Evolutionary conservation across 2,113 vertebrate genomes (phyloP).

Genomic region (Struthidea cinerea): DNA sequence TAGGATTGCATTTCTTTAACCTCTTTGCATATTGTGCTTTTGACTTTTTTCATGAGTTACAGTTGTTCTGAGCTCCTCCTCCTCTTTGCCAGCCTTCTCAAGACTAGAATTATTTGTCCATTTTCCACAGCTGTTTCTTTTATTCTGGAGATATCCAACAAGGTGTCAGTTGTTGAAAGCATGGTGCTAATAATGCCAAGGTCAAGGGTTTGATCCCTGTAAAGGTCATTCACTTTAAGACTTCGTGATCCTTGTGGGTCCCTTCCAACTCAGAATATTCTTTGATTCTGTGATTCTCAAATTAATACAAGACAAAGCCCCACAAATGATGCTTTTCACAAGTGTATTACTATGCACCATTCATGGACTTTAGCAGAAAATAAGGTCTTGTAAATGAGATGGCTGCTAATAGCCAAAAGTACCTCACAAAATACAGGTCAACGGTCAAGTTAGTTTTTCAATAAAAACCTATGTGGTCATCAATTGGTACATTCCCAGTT

Average conservation of each 20-base stretch:
- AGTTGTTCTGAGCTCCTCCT: not conserved
- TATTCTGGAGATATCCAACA: not conserved
- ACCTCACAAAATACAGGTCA: not conserved
- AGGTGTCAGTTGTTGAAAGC: not conserved
- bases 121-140: not conserved
- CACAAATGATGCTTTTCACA: not conserved
- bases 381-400: not conserved
- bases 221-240: rapidly evolving
- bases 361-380: not conserved
- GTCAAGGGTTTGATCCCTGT: not conserved
- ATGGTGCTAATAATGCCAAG: not conserved
- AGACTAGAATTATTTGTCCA: not conserved
- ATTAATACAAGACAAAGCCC: not conserved
- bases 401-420: not conserved
- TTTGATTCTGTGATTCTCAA: not conserved
- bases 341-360: not conserved
- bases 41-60: not conserved
- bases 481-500: not conserved
- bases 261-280: not conserved
- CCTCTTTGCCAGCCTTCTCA: not conserved
- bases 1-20: not conserved
- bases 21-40: not conserved
- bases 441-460: not conserved
- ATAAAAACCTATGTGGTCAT: not conserved
- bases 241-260: not conserved